Base-by-base conservation (phyloP, 37 sponge, comb jelly and placozoan species). In the Spongia lamella region DNA sequence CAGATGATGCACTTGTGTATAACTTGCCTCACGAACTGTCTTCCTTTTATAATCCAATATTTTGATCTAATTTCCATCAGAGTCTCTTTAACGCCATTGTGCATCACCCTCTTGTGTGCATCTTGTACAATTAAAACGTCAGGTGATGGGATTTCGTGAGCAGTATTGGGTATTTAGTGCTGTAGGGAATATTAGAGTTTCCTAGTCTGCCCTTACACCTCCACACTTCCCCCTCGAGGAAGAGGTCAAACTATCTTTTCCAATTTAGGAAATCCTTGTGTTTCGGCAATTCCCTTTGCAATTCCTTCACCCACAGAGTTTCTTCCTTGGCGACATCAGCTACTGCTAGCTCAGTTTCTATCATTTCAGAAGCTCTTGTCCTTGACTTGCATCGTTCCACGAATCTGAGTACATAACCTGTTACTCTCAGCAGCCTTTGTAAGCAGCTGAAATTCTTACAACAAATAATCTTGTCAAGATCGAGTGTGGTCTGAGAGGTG, bases 101-200 rank as follows among this genome's bases (percentile, higher is more conserved):
- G 66, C 25, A 63, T 4, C 66, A 63, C 5, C n/a, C 66, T 26
- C 30, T 63, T n/a, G 30, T 63, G 66, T 3, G 33, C 25, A 63
- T 6, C 29, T 31, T 32, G 34, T 21, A 63, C 34, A 5, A 63
- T 63, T n/a, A 63, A 34, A 34, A 26, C n/a, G 66, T 63, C 33
- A 63, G 30, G 30, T 63, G 31, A 34, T 75, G 76, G 25, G 58
- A 22, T 61, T 38, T 61, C 14, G 9, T n/a, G 61, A 75, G 38
- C 29, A 75, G 38, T 20, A 75, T 60, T 36, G 76, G 76, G 39
- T 75, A 37, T 37, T 35, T 34, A n/a, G 76, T 55, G 30, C 25
- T 17, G 15, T 75, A 32, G 13, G 2, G 37, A 26, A 75, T 19
- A 25, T 61, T 24, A 36, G 76, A 60, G 15, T 75, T 75, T 13